Base-by-base conservation (phyloP, 1,140 invertebrate species). In the Idris sp. region DNA sequence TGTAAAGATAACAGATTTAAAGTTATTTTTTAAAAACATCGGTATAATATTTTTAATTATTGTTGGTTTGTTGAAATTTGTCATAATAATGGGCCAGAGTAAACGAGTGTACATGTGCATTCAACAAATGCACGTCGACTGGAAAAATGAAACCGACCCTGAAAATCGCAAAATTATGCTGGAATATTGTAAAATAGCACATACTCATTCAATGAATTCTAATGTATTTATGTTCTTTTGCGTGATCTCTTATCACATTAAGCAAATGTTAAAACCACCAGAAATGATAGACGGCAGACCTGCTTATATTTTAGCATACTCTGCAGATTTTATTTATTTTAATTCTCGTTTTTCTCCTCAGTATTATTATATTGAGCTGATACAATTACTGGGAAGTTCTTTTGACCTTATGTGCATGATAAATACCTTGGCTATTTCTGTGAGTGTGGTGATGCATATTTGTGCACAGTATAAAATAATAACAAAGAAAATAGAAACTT, bases 81-180 rank as follows among this genome's bases (percentile, higher is more conserved):
- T 62, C 6, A 13, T 35, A 14, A 25, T 51, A 26, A 2, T 43
- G n/a, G 1, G 1, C 5, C 35, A 51, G 13, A 30, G 14, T n/a
- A 31, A 11, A 0, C 16, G 30, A 36, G 7, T 61, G 0, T n/a
- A 6, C 2, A 40, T 36, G 15, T 61, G 22, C 4, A 8, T 48
- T n/a, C 16, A 61, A 14, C 56, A 49, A 8, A 48, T 48, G 25
- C 1, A 14, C 1, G 0, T 13, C 5, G 56, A 61, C 9, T 61
- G 56, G 56, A 46, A 49, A 15, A n/a, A n/a, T n/a, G 19, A 61
- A 19, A 40, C 15, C 1, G 8, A 19, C 15, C 0, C 0, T 0
- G 44, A 36, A 49, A 40, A 19, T 30, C 31, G 43, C 0, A 40
- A 48, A 18, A 35, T 49, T 8, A 48, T 61, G 56, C 9, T 49